phyloP scores from a whole-genome alignment of 2,888 invertebrate species.

The Gibbula magus region DNA sequence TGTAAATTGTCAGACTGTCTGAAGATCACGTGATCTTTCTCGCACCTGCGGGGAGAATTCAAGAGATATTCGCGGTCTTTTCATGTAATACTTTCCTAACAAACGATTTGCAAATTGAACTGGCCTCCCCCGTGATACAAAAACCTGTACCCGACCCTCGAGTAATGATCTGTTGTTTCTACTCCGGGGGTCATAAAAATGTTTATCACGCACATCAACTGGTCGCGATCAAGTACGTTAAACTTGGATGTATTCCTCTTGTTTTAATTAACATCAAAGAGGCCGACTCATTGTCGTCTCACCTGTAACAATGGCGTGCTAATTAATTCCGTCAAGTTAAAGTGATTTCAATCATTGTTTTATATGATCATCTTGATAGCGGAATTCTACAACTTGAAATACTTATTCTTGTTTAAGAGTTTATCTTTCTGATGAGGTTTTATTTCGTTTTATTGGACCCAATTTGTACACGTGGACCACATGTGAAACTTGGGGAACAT shows the following conservation, averaged over 20 bases:
- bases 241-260: background rate
- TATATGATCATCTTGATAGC: too few relatives aligned
- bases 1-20: too few relatives aligned
- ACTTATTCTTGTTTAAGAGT: too few relatives aligned
- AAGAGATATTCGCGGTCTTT: background rate
- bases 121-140: background rate
- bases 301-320: background rate
- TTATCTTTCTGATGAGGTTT: too few relatives aligned
- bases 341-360: too few relatives aligned
- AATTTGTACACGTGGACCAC: too few relatives aligned
- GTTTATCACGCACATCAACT: background rate
- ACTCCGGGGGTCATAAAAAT: background rate
- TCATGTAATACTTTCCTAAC: background rate
- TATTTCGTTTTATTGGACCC: too few relatives aligned
- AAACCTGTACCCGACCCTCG: background rate
- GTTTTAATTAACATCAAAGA: constrained; percentile 11
- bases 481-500: too few relatives aligned
- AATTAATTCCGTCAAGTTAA: background rate
- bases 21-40: too few relatives aligned
- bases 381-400: too few relatives aligned
- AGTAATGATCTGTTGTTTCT: background rate
- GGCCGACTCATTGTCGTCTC: background rate
- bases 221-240: background rate
- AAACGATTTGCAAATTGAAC: constrained; percentile 12
- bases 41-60: background rate